These are phyloP conservation scores for Zootermopsis nevadensis DNA, from an alignment of 2,888 invertebrate genomes.

Conservation along the genomic window DNA sequence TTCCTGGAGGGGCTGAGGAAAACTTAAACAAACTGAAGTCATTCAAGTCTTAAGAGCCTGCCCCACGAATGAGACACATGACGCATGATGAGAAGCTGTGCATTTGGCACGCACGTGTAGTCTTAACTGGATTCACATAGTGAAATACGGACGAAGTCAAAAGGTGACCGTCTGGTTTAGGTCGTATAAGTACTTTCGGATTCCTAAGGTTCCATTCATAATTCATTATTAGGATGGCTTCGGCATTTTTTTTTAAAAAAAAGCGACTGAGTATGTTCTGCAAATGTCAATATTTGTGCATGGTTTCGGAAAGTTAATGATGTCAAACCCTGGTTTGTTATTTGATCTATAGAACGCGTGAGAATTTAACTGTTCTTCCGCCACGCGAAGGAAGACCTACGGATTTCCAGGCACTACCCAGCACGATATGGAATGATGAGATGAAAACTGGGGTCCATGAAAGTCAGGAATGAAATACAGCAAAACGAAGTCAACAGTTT, in stretches of 20 bases:
- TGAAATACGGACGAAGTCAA: not conserved
- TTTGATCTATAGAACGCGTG: not conserved
- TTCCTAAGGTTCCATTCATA: not conserved
- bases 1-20: too few relatives aligned
- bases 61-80: too few relatives aligned
- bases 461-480: too few relatives aligned
- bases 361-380: not conserved
- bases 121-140: not conserved
- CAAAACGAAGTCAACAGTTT: too few relatives aligned
- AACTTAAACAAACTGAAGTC: too few relatives aligned
- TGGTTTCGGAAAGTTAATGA: not conserved
- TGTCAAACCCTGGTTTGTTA: not conserved
- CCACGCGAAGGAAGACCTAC: too few relatives aligned
- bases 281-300: conserved; percentile 3
- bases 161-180: not conserved
- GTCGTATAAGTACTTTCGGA: not conserved
- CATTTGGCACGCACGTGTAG: conserved; percentile 19
- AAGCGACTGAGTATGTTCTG: not conserved
- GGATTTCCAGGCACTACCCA: too few relatives aligned
- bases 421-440: too few relatives aligned
- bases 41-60: too few relatives aligned
- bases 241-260: not conserved
- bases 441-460: too few relatives aligned
- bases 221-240: conserved; percentile 5
- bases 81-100: too few relatives aligned